Conservation (phyloP, 1,140 invertebrate genomes). For the Trichonephila clavipes region DNA sequence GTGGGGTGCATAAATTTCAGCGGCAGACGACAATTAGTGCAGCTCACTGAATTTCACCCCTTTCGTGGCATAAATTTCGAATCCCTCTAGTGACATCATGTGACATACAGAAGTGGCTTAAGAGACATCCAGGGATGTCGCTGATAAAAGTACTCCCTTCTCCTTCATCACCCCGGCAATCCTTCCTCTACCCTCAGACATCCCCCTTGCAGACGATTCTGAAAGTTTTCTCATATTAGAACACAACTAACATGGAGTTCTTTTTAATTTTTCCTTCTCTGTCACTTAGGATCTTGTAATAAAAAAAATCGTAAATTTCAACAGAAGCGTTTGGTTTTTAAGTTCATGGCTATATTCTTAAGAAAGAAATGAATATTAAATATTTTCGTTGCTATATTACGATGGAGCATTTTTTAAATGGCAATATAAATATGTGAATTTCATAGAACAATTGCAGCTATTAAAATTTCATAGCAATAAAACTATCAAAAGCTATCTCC, state of each 20-base stretch:
- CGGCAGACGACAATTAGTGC: slow-evolving; percentile 73
- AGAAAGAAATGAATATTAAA: too few relatives aligned
- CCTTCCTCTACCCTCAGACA: background rate
- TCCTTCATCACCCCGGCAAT: slow-evolving; percentile 13
- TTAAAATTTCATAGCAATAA: too few relatives aligned
- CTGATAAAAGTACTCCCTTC: slow-evolving; percentile 50
- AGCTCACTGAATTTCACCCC: slow-evolving; percentile 73
- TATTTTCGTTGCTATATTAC: too few relatives aligned
- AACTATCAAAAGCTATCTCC: too few relatives aligned
- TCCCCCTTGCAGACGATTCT: background rate
- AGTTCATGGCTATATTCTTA: too few relatives aligned
- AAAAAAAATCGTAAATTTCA: too few relatives aligned
- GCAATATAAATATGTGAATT: too few relatives aligned
- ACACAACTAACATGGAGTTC: background rate
- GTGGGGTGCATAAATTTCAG: slow-evolving; percentile 71
- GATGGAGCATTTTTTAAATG: too few relatives aligned
- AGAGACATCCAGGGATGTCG: slow-evolving; percentile 59
- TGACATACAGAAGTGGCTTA: slow-evolving; percentile 63
- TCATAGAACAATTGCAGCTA: too few relatives aligned
- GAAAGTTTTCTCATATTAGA: slow-evolving; percentile 15
- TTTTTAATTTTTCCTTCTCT: background rate
- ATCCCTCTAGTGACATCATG: slow-evolving; percentile 59
- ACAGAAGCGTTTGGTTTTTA: too few relatives aligned
- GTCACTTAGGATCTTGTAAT: too few relatives aligned
- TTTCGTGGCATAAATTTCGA: slow-evolving; percentile 71